Conservation (phyloP, 1,140 invertebrate species). For the Aphelinus atriplicis region DNA sequence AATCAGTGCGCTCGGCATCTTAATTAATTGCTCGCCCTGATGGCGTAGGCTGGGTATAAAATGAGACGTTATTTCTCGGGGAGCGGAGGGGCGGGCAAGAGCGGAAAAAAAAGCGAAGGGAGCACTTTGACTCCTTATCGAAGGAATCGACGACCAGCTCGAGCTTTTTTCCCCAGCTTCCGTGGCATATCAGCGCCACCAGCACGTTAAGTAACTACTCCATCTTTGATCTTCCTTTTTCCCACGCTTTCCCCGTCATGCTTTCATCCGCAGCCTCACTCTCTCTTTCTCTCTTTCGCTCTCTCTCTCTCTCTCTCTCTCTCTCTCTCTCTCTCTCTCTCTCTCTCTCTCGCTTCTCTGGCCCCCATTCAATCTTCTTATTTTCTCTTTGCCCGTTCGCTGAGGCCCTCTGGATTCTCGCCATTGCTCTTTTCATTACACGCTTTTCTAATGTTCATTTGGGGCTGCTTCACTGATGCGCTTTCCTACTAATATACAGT, state of each 20-base stretch:
- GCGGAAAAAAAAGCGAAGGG: neutral
- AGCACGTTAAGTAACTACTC: constrained; percentile 21
- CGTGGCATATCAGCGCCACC: neutral
- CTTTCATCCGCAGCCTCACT: neutral
- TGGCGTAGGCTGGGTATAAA: neutral
- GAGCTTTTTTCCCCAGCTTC: neutral
- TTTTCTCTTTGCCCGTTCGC: neutral
- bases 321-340: no score
- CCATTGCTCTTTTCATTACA: neutral
- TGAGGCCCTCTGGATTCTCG: no score
- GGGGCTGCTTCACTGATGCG: no score
- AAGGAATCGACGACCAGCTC: constrained; percentile 9
- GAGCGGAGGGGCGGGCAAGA: no score
- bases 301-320: no score
- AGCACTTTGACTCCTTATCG: constrained; percentile 23
- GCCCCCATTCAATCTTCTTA: neutral
- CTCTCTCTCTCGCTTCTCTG: no score
- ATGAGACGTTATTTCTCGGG: constrained; percentile 22
- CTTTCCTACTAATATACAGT: no score
- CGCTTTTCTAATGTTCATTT: neutral
- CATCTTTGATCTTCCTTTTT: constrained; percentile 30
- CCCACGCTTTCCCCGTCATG: neutral
- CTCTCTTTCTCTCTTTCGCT: no score
- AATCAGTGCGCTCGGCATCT: constrained; percentile 22
- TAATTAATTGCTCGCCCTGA: constrained; percentile 29